These are phyloP conservation scores for Platycnemis pennipes DNA, from an alignment of 2,888 invertebrate genomes.

Conservation along the genomic window DNA sequence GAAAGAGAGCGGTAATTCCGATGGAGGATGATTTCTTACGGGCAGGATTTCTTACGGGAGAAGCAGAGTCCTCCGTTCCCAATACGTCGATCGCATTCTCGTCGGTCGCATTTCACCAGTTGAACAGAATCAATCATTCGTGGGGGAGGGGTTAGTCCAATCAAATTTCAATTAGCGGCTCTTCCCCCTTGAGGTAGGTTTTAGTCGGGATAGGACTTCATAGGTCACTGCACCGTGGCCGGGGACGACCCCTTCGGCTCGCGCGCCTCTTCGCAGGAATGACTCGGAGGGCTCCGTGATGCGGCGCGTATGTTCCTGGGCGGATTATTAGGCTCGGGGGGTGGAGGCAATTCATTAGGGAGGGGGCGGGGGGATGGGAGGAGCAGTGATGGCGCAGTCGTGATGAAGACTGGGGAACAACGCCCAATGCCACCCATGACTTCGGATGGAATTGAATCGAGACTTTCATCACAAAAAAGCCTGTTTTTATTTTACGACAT, in stretches of 20 bases:
- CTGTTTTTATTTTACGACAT: too few species aligned
- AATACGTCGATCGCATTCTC: not conserved
- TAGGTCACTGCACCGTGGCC: slow-evolving; percentile 54
- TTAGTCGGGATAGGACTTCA: not conserved
- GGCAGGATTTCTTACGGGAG: too few species aligned
- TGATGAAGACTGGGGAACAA: not conserved
- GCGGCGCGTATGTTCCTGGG: not conserved
- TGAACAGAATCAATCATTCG: not conserved
- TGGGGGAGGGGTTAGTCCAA: not conserved
- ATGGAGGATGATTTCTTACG: not conserved
- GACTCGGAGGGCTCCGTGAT: not conserved
- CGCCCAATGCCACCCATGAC: not conserved
- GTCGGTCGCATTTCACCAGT: not conserved
- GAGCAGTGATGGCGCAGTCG: not conserved
- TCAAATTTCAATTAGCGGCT: slow-evolving; percentile 58
- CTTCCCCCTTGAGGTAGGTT: slow-evolving; percentile 60
- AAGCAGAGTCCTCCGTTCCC: not conserved
- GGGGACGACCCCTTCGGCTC: not conserved
- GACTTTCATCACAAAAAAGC: not conserved
- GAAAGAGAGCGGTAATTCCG: not conserved
- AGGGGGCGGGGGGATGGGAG: not conserved
- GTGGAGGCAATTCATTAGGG: slow-evolving; percentile 3
- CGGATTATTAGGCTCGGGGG: not conserved
- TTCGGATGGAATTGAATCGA: not conserved
- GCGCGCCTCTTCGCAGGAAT: not conserved